Conservation (phyloP, 2,113 vertebrate genomes). For the Stictonetta naevosa region DNA sequence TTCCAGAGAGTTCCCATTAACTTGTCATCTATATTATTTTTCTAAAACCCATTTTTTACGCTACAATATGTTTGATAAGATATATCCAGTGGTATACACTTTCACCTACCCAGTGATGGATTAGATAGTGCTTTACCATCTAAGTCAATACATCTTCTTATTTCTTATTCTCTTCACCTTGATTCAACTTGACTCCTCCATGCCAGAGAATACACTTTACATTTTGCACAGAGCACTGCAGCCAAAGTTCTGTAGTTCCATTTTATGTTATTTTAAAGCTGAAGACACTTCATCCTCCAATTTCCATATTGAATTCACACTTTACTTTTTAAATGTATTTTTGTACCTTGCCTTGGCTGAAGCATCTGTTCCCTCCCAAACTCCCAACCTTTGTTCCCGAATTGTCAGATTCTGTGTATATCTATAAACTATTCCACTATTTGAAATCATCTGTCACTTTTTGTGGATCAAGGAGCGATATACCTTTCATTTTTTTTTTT, state of each 20-base stretch:
- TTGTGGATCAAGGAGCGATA: background rate
- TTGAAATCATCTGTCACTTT: background rate
- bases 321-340: background rate
- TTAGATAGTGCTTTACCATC: background rate
- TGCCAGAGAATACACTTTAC: background rate
- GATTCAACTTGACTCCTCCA: background rate
- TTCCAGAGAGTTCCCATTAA: background rate
- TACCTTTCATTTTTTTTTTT: background rate
- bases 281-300: background rate
- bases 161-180: constrained; percentile 7
- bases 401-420: background rate
- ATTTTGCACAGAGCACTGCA: background rate
- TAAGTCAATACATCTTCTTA: background rate
- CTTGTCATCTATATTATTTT: background rate
- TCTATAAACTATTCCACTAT: background rate
- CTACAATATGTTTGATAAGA: background rate
- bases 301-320: background rate
- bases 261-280: background rate
- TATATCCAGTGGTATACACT: background rate
- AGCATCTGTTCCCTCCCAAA: background rate
- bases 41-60: background rate
- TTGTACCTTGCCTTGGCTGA: background rate
- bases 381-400: background rate
- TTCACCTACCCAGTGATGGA: background rate
- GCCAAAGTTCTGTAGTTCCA: background rate